phyloP scores from a whole-genome alignment of 2,797 vertebrate genomes.

The Sebastes iracundus region DNA sequence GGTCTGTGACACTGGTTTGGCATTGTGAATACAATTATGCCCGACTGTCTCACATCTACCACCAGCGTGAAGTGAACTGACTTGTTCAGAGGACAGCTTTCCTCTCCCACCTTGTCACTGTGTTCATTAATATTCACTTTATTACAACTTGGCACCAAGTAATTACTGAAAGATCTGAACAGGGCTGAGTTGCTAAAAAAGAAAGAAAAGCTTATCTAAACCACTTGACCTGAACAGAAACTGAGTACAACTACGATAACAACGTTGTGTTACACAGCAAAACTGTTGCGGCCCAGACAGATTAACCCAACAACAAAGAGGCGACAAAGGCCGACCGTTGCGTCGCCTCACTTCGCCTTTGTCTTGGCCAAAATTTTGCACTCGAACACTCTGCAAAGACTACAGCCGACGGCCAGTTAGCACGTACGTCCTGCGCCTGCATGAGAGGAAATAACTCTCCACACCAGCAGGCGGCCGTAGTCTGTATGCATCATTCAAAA shows the following conservation, averaged over 20 bases:
- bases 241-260: background rate
- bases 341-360: fast-evolving
- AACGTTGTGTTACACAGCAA: background rate
- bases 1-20: conserved; percentile 27
- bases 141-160: background rate
- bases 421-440: no score
- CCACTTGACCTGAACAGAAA: background rate
- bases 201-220: background rate
- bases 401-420: fast-evolving
- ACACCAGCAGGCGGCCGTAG: fast-evolving
- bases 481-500: no score
- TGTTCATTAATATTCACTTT: conserved; percentile 23
- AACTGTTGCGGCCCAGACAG: no score
- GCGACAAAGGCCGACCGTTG: no score
- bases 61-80: conserved; percentile 45
- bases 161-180: background rate
- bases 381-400: no score
- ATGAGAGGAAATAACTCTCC: no score
- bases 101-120: background rate
- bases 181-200: background rate
- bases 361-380: no score
- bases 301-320: no score
- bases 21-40: conserved; percentile 57
- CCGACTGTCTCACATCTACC: conserved; percentile 47
- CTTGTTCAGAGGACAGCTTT: conserved; percentile 31